phyloP scores from a whole-genome alignment of 92 coral and sea anemone species.

The Porites rus region DNA sequence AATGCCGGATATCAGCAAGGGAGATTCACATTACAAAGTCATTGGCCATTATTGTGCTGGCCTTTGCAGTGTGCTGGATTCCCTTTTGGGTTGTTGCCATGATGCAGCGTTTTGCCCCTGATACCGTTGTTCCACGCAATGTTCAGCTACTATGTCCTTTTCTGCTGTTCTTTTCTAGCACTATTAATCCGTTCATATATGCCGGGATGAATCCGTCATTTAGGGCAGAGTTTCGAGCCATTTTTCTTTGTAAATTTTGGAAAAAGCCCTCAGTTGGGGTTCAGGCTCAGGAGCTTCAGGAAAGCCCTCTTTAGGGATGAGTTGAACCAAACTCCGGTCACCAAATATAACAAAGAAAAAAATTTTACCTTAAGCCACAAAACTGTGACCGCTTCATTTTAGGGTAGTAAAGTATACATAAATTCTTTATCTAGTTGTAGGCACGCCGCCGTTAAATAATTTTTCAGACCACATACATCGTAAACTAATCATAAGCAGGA shows the following conservation, averaged over 20 bases:
- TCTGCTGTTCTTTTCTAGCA: slow-evolving; percentile 31
- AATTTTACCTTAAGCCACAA: no score
- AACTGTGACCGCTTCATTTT: no score
- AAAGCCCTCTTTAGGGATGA: neutral
- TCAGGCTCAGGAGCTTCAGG: neutral
- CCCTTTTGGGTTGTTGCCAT: slow-evolving; percentile 31
- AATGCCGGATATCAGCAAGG: slow-evolving; percentile 21
- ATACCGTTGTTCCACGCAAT: slow-evolving; percentile 24
- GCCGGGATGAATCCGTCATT: slow-evolving; percentile 38
- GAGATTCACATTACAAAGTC: slow-evolving; percentile 40
- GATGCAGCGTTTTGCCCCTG: slow-evolving; percentile 29
- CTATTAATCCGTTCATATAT: slow-evolving; percentile 27
- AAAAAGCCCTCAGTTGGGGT: neutral
- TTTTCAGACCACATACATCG: no score
- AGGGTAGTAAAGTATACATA: no score
- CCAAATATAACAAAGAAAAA: neutral
- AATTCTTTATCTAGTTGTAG: no score
- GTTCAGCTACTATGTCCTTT: slow-evolving; percentile 30
- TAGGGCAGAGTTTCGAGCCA: slow-evolving; percentile 30
- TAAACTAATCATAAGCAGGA: no score
- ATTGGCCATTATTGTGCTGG: slow-evolving; percentile 33
- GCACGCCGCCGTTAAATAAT: no score
- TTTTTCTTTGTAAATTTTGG: slow-evolving; percentile 23
- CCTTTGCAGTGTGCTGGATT: slow-evolving; percentile 41
- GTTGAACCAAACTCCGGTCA: neutral